Percentiles rank a stretch among this genome's conserved stretches.
phyloP scores from a whole-genome alignment of 2,797 vertebrate species.

The Anniella stebbinsi region DNA sequence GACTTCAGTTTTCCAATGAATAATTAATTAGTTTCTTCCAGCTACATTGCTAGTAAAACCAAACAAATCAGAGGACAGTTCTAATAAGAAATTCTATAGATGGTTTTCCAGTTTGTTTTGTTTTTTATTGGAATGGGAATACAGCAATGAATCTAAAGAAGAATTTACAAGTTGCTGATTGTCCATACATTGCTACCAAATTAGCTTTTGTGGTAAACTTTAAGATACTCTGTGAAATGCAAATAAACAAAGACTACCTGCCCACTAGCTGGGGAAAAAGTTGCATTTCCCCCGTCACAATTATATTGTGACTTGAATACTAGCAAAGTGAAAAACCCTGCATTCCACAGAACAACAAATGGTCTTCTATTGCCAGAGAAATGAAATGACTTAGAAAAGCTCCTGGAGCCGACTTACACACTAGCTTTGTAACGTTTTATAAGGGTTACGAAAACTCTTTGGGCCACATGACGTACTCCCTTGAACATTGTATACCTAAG shows the following conservation, averaged over 20 bases:
- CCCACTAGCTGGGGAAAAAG: neutral
- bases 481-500: too few relatives aligned
- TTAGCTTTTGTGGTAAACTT: neutral
- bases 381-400: neutral
- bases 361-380: neutral
- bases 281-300: neutral
- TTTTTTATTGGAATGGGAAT: conserved; percentile 5
- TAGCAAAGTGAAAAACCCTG: neutral
- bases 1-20: neutral
- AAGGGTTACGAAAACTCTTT: too few relatives aligned
- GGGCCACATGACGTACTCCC: too few relatives aligned
- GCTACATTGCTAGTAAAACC: conserved; percentile 49
- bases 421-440: too few relatives aligned
- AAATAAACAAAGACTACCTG: conserved; percentile 39
- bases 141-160: neutral
- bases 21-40: conserved; percentile 17
- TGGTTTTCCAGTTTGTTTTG: conserved; percentile 34
- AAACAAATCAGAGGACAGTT: conserved; percentile 22
- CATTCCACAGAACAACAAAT: neutral
- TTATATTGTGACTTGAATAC: neutral
- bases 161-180: conserved; percentile 23
- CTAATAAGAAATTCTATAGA: conserved; percentile 13
- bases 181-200: conserved; percentile 6
- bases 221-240: conserved; percentile 23
- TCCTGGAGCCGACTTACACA: too few relatives aligned